Percentiles rank a stretch among this genome's conserved stretches.
Evolutionary conservation across 2,113 vertebrate genomes (phyloP).

Genomic region (Lophotis ruficrista): DNA sequence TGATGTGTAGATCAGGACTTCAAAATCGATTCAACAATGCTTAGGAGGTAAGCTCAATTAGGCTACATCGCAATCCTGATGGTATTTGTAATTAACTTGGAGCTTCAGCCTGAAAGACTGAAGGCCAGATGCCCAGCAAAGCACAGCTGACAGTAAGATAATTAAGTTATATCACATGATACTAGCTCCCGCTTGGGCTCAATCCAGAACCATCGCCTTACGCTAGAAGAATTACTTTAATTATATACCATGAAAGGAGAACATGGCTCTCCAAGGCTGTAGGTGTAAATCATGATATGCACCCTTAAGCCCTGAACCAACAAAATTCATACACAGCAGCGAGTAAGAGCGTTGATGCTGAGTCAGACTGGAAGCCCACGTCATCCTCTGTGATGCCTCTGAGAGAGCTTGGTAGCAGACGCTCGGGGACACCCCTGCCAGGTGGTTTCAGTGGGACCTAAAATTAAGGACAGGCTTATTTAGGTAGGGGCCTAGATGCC

Average conservation of each 20-base stretch:
- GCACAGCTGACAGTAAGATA: slow-evolving; percentile 1
- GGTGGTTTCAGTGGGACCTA: not conserved
- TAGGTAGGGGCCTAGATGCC: not conserved
- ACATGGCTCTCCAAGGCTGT: not conserved
- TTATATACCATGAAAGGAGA: not conserved
- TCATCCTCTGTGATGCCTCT: not conserved
- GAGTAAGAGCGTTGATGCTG: not conserved
- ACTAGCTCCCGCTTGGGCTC: not conserved
- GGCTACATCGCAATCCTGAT: not conserved
- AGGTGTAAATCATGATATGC: not conserved
- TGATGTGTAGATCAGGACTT: slow-evolving; percentile 4
- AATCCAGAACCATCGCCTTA: not conserved
- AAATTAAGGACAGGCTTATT: not conserved
- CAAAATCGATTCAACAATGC: not conserved
- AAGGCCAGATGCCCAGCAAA: slow-evolving; percentile 22
- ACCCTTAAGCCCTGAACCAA: not conserved
- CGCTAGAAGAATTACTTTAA: not conserved
- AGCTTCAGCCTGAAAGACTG: not conserved
- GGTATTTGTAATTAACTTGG: slow-evolving; percentile 22
- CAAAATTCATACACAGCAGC: not conserved
- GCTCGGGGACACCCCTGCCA: not conserved
- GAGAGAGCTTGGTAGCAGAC: accelerated
- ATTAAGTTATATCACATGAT: not conserved
- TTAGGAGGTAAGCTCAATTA: slow-evolving; percentile 1
- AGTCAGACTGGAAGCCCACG: not conserved